Evolutionary conservation across 2,888 invertebrate genomes (phyloP).

Genomic region (Macaria liturata): DNA sequence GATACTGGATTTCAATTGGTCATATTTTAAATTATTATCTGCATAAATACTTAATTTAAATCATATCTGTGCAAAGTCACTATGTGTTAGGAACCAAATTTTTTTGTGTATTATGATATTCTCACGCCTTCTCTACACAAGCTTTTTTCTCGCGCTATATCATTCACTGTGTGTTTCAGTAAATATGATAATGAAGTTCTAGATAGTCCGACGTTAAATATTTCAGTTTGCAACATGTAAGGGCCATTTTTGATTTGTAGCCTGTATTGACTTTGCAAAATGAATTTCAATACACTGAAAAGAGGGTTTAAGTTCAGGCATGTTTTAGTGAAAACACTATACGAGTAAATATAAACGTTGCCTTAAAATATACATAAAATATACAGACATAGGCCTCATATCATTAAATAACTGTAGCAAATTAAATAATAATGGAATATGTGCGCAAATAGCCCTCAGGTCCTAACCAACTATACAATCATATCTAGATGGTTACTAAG

Average conservation of each 20-base stretch:
- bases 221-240: not conserved
- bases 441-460: constrained; percentile 6
- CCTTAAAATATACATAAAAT: too few species aligned
- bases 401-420: not conserved
- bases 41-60: too few species aligned
- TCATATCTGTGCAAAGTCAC: too few species aligned
- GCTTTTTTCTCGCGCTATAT: not conserved
- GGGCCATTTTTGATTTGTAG: not conserved
- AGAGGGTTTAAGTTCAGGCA: not conserved
- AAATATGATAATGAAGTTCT: not conserved
- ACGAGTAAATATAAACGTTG: too few species aligned
- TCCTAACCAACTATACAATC: constrained; percentile 1
- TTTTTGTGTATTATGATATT: too few species aligned
- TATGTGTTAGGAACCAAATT: too few species aligned
- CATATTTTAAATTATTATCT: too few species aligned
- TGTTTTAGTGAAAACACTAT: not conserved
- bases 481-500: not conserved
- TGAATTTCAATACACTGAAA: not conserved
- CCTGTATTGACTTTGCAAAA: not conserved
- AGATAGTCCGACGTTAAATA: not conserved
- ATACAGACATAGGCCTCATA: too few species aligned
- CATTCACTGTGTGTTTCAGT: not conserved
- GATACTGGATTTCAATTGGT: too few species aligned
- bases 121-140: too few species aligned
- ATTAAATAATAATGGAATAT: constrained; percentile 2